Evolutionary conservation across 2,888 invertebrate species (phyloP).

Genomic region (Morpho achilles): DNA sequence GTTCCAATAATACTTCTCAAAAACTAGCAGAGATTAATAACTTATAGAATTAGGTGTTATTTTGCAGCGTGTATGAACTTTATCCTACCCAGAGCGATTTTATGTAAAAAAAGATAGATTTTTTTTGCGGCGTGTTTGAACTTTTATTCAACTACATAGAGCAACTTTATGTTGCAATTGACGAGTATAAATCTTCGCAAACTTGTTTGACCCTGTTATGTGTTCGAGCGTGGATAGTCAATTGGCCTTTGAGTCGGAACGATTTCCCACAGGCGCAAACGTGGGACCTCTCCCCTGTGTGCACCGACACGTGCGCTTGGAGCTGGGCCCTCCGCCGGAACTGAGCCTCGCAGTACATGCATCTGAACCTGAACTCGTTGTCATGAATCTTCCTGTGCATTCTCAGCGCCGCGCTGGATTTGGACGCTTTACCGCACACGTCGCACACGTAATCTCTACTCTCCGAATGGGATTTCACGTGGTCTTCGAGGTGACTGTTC

Average conservation of each 20-base stretch:
- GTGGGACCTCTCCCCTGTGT: constrained; percentile 77
- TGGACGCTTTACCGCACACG: constrained; percentile 72
- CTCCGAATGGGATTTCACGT: constrained; percentile 65
- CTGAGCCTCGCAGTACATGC: constrained; percentile 71
- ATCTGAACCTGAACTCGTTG: constrained; percentile 50
- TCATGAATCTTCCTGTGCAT: constrained; percentile 66
- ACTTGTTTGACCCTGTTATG: constrained; percentile 24
- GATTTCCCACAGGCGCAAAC: constrained; percentile 71
- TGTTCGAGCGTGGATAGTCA: constrained; percentile 37
- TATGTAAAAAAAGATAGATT: no score
- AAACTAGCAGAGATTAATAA: no score
- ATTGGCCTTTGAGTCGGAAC: constrained; percentile 65
- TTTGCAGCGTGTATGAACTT: no score
- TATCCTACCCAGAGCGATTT: no score
- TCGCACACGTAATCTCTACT: constrained; percentile 72
- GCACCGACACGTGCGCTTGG: constrained; percentile 73
- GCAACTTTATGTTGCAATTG: no score
- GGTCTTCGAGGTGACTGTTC: constrained; percentile 68
- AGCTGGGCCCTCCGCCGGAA: constrained; percentile 77
- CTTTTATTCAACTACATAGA: no score
- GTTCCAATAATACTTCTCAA: no score
- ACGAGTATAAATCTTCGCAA: no score
- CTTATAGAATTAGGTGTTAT: no score
- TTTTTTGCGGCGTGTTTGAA: no score
- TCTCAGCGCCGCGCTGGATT: constrained; percentile 71